Percentiles rank a stretch among this genome's conserved stretches.
Evolutionary conservation across 1,140 invertebrate species (phyloP).

Genomic region (Drosophila ficusphila): DNA sequence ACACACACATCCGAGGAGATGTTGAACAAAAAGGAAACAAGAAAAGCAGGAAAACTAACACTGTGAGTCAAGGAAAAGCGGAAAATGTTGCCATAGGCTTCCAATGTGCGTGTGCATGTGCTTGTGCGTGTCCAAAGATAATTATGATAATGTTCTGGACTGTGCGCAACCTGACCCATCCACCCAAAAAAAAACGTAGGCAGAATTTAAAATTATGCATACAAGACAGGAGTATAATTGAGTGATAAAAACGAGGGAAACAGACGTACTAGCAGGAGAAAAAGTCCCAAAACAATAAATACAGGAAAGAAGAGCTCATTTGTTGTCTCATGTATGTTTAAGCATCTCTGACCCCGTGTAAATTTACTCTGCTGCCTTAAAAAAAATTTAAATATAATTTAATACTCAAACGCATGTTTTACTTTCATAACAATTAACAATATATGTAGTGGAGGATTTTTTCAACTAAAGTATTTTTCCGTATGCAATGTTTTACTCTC

Average conservation of each 20-base stretch:
- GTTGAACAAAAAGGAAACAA: slow-evolving; percentile 22
- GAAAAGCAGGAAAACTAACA: slow-evolving; percentile 44
- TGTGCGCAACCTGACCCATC: slow-evolving; percentile 15
- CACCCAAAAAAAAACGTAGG: slow-evolving; percentile 13
- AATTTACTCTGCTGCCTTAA: slow-evolving; percentile 65
- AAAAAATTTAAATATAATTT: slow-evolving; percentile 13
- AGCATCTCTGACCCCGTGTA: slow-evolving; percentile 61
- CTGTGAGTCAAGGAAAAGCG: slow-evolving; percentile 38
- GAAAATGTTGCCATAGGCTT: slow-evolving; percentile 52
- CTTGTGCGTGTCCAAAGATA: slow-evolving; percentile 44
- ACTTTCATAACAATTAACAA: slow-evolving; percentile 38
- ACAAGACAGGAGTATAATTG: slow-evolving; percentile 71
- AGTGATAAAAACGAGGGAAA: slow-evolving; percentile 52
- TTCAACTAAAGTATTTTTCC: slow-evolving; percentile 75
- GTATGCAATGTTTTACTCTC: slow-evolving; percentile 79
- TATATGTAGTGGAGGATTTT: slow-evolving; percentile 73
- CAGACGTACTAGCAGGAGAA: slow-evolving; percentile 7
- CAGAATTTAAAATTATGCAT: slow-evolving; percentile 72
- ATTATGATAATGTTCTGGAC: slow-evolving; percentile 72
- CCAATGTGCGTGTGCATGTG: slow-evolving; percentile 40
- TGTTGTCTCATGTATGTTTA: slow-evolving; percentile 54
- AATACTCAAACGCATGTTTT: slow-evolving; percentile 64
- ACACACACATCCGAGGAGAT: slow-evolving; percentile 16
- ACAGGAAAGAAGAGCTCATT: slow-evolving; percentile 32
- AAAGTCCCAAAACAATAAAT: slow-evolving; percentile 10